These are phyloP conservation scores for Lordiphosa fenestrarum DNA, from an alignment of 2,888 invertebrate genomes.

Conservation along the genomic window DNA sequence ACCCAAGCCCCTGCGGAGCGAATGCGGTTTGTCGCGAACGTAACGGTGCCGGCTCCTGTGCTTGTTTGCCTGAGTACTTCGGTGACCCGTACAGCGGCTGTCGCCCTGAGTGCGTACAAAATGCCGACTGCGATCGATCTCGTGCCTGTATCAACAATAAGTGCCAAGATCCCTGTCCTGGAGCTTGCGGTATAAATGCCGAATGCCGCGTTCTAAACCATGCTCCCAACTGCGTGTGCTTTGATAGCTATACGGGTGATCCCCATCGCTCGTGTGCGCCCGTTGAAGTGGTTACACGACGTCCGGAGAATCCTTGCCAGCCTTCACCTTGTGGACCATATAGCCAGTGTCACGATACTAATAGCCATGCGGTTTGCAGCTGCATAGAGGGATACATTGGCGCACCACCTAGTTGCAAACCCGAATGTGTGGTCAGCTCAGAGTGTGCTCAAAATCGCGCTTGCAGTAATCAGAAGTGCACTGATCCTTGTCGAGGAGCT, in stretches of 20 bases:
- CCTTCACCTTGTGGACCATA: constrained; percentile 86
- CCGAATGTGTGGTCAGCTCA: constrained; percentile 85
- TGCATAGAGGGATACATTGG: constrained; percentile 84
- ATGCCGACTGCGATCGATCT: constrained; percentile 86
- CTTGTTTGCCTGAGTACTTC: constrained; percentile 87
- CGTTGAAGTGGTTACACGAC: constrained; percentile 69
- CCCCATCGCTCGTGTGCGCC: constrained; percentile 84
- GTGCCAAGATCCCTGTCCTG: constrained; percentile 89
- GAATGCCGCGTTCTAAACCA: constrained; percentile 89
- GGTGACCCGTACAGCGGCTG: constrained; percentile 90
- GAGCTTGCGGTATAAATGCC: constrained; percentile 88
- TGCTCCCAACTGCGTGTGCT: constrained; percentile 88
- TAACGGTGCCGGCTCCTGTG: constrained; percentile 88
- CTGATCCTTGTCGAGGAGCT: constrained; percentile 85
- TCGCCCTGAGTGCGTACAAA: constrained; percentile 90
- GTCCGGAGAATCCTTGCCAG: constrained; percentile 82
- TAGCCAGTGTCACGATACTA: constrained; percentile 84
- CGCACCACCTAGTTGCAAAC: constrained; percentile 84
- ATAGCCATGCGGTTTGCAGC: constrained; percentile 84
- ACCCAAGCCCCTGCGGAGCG: constrained; percentile 89
- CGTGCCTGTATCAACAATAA: constrained; percentile 89
- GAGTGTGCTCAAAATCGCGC: constrained; percentile 85
- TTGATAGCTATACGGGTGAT: constrained; percentile 87
- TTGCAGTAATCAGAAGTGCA: constrained; percentile 84
- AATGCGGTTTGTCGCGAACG: constrained; percentile 89